phyloP scores from a whole-genome alignment of 2,888 invertebrate genomes.

The Hydrotaea cyrtoneurina region DNA sequence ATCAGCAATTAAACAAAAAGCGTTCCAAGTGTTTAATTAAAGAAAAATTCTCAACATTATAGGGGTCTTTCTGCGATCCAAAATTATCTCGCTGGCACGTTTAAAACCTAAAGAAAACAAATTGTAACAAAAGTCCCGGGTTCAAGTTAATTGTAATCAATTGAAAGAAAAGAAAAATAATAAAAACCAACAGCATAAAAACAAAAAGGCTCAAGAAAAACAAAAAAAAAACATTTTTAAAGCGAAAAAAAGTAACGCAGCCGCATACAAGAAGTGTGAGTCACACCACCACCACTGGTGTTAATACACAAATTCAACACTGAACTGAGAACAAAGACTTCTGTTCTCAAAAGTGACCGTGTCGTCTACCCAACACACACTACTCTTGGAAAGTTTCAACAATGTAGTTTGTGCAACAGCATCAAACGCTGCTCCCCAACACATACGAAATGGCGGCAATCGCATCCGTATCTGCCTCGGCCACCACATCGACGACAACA shows the following conservation, averaged over 20 bases:
- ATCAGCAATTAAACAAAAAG: constrained; percentile 37
- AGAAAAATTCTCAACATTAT: constrained; percentile 39
- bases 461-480: constrained; percentile 19
- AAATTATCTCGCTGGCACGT: not conserved
- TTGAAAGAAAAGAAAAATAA: constrained; percentile 48
- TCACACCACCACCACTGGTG: constrained; percentile 11
- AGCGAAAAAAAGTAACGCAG: constrained; percentile 1
- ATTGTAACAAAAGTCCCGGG: constrained; percentile 24
- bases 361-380: constrained; percentile 17
- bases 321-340: constrained; percentile 7
- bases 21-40: not conserved
- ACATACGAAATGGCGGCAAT: constrained; percentile 56
- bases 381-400: constrained; percentile 43
- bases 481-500: constrained; percentile 60
- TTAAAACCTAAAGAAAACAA: constrained; percentile 38
- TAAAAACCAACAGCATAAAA: constrained; percentile 12
- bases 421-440: constrained; percentile 62
- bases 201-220: constrained; percentile 39
- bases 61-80: constrained; percentile 19
- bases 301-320: not conserved
- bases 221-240: constrained; percentile 47
- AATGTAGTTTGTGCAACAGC: constrained; percentile 62
- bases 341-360: constrained; percentile 34
- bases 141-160: constrained; percentile 66
- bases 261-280: not conserved